Evolutionary conservation across 2,888 invertebrate genomes (phyloP).

Genomic region (Syritta pipiens): DNA sequence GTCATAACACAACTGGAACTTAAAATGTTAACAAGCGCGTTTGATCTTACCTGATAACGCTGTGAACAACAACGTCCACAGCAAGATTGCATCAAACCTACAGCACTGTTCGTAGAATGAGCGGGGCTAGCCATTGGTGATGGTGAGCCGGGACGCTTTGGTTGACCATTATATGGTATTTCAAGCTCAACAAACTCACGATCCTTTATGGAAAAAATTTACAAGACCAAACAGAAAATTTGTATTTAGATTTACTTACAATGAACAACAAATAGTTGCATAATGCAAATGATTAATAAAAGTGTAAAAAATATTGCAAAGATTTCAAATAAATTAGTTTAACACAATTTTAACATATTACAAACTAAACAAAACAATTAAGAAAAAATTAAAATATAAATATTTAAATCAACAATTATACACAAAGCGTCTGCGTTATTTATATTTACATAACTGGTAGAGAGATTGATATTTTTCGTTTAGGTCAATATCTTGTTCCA

Average conservation of each 20-base stretch:
- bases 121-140: slow-evolving; percentile 93
- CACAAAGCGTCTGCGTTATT: slow-evolving; percentile 6
- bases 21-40: slow-evolving; percentile 19
- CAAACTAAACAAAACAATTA: neutral
- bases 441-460: neutral
- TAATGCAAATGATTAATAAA: neutral
- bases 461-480: neutral
- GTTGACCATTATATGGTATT: slow-evolving; percentile 95
- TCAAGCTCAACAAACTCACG: slow-evolving; percentile 98
- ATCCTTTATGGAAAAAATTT: slow-evolving; percentile 83
- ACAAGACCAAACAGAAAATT: neutral
- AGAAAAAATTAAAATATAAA: neutral
- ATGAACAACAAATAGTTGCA: neutral
- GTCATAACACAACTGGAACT: slow-evolving; percentile 43
- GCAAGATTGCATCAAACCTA: slow-evolving; percentile 88
- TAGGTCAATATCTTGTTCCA: no score
- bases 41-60: slow-evolving; percentile 87
- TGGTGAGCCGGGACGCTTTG: slow-evolving; percentile 93
- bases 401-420: neutral
- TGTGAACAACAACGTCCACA: slow-evolving; percentile 92
- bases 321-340: slow-evolving; percentile 1
- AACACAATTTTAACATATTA: neutral
- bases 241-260: slow-evolving; percentile 12
- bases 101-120: slow-evolving; percentile 87
- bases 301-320: neutral